Base-by-base conservation (phyloP, 1,140 invertebrate genomes). In the Protaetia brevitarsis region DNA sequence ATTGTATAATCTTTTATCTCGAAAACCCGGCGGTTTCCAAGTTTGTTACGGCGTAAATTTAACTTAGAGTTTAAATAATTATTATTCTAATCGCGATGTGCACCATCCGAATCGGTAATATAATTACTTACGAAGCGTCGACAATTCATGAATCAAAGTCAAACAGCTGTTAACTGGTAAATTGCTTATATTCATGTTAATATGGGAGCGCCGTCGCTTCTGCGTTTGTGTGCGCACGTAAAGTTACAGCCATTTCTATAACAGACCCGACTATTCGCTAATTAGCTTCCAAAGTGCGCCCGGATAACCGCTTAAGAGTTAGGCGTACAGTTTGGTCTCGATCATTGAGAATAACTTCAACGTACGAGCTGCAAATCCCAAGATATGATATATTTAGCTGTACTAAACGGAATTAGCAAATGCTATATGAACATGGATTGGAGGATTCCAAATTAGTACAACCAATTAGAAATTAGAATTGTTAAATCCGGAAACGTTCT, bases 161-260 rank as follows among this genome's bases (percentile, higher is more conserved):
- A 51, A 51, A 51, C 41, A 51, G 13, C 41, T 51, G 41, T 51
- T 51, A 51, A 51, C 41, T 51, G 26, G 41, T 51, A 51, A 51
- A 51, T 51, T 51, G 41, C 41, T 51, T 51, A 51, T 51, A 21
- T 51, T 51, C 41, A 51, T 51, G 41, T 51, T 51, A 51, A 51
- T 51, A 11, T 51, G 26, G 26, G 41, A n/a, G 10, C 3, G 19
- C 26, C 19, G 19, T 51, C 19, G 13, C 19, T 6, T 21, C 7
- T 45, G 23, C 13, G 3, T 19, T 21, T 11, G 5, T 37, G 16
- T 16, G 34, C 16, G 16, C 34, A 37, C 16, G 10, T 16, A 37
- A 3, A 37, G 34, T 13, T 37, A 37, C n/a, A n/a, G 41, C 11
- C 19, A 19, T 16, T 51, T 51, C 41, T n/a, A n/a, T n/a, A n/a